These are phyloP conservation scores for Drosophila ironensis DNA, from an alignment of 1,140 invertebrate species.

Conservation along the genomic window DNA sequence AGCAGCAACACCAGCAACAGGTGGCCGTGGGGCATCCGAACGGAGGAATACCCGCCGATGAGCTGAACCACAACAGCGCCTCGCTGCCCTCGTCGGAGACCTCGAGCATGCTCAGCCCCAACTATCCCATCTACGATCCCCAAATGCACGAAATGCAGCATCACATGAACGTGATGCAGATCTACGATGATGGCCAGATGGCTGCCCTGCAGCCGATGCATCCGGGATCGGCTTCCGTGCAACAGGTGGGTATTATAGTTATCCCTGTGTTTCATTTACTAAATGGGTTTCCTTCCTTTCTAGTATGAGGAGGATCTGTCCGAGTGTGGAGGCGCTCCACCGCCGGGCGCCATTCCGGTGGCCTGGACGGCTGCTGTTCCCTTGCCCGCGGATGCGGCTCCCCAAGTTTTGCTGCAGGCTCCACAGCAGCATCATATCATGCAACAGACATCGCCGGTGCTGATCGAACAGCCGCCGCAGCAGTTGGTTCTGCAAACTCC, in stretches of 20 bases:
- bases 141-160: conserved; percentile 77
- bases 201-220: conserved; percentile 65
- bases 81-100: conserved; percentile 68
- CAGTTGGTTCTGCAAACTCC: conserved; percentile 5
- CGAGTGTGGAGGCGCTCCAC: conserved; percentile 52
- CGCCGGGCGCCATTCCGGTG: conserved; percentile 54
- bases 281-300: background rate
- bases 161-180: conserved; percentile 77
- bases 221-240: conserved; percentile 44
- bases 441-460: conserved; percentile 36
- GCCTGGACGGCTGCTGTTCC: conserved; percentile 41
- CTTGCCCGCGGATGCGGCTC: conserved; percentile 8
- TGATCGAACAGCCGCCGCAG: conserved; percentile 38
- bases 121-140: conserved; percentile 72
- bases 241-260: conserved; percentile 41
- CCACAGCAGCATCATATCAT: conserved; percentile 59
- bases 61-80: conserved; percentile 71
- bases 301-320: conserved; percentile 67
- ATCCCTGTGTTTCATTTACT: too few species aligned
- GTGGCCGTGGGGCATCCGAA: conserved; percentile 19
- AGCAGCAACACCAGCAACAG: conserved; percentile 44
- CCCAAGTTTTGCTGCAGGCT: conserved; percentile 34
- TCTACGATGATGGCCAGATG: conserved; percentile 71
- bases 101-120: conserved; percentile 76
- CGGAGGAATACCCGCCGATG: conserved; percentile 49